phyloP scores from a whole-genome alignment of 2,113 vertebrate genomes.

The Orcinus orca region DNA sequence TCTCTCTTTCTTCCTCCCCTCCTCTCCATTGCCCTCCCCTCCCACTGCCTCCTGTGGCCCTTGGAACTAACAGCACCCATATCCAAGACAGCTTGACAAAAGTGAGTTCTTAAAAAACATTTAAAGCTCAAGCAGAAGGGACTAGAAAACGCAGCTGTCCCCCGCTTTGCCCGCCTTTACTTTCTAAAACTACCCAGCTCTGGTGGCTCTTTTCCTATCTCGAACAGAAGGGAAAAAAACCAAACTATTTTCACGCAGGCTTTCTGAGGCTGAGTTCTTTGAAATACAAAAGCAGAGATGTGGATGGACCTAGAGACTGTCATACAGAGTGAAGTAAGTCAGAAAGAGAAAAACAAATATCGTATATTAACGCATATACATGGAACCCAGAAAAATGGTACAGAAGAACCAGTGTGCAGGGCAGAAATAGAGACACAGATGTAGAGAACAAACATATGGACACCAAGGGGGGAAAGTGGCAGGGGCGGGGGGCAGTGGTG shows the following conservation, averaged over 20 bases:
- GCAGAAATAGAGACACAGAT: no score
- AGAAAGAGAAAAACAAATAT: no score
- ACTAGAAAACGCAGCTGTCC: not conserved
- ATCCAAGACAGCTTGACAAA: not conserved
- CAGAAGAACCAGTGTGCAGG: no score
- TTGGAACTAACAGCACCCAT: not conserved
- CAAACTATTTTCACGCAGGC: not conserved
- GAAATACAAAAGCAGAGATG: not conserved
- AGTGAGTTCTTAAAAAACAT: not conserved
- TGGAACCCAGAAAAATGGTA: no score
- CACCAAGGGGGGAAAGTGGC: no score
- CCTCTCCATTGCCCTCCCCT: not conserved
- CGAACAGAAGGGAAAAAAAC: not conserved
- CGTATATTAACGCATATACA: no score
- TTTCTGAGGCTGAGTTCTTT: not conserved
- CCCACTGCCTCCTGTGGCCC: not conserved
- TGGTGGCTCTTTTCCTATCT: not conserved
- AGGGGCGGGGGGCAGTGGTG: no score
- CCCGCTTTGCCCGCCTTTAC: not conserved
- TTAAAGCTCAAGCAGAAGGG: not conserved
- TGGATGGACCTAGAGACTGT: no score
- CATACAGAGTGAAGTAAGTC: no score
- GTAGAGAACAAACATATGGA: no score
- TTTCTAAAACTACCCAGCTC: not conserved
- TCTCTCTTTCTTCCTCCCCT: no score